Evolutionary conservation across 2,888 invertebrate species (phyloP), one percentile per base, ranked within the genome.

Genomic region (Ophraella communa): DNA sequence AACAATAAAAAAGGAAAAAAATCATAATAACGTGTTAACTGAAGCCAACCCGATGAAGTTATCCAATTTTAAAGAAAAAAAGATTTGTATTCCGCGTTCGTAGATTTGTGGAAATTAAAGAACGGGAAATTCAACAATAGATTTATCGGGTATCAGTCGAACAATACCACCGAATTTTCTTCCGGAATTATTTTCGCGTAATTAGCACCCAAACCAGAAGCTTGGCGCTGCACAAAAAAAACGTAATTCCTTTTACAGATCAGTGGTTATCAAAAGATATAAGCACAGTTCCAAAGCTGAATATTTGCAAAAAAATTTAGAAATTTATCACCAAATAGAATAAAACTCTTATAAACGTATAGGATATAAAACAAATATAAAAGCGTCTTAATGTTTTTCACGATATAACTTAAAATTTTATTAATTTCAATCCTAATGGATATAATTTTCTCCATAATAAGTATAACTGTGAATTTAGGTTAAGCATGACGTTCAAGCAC

Each of bases 121-220:
- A 49, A 49, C 49, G 14, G 49, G 24, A 52, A 59, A 52, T 17
- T 30, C 59, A 44, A 59, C 59, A 59, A 59, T 59, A 27, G 42
- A 20, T 59, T 52, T 42, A 59, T 59, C 59, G 42, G 59, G 59
- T 59, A 59, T 59, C 52, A 39, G 39, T 59, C 39, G 59, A 59
- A 59, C 59, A 59, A 59, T 59, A 59, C 51, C 59, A 42, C 52
- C 21, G 30, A 59, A 52, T 59, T 59, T 59, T 52, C 59, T 51
- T 59, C 21, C 24, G 24, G 24, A n/a, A 49, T 49, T 49, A 49
- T 49, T 24, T 23, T 49, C 49, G 42, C 57, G 27, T 57, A 63
- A 63, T 63, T 63, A 63, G 63, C 49, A 47, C 56, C 30, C 57
- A 51, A 59, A 35, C 42, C 49, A 33, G 17, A 23, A n/a, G n/a